Evolutionary conservation across 2,888 invertebrate genomes (phyloP), one percentile per base, ranked within the genome.

Genomic region (Parascotia fuliginaria): DNA sequence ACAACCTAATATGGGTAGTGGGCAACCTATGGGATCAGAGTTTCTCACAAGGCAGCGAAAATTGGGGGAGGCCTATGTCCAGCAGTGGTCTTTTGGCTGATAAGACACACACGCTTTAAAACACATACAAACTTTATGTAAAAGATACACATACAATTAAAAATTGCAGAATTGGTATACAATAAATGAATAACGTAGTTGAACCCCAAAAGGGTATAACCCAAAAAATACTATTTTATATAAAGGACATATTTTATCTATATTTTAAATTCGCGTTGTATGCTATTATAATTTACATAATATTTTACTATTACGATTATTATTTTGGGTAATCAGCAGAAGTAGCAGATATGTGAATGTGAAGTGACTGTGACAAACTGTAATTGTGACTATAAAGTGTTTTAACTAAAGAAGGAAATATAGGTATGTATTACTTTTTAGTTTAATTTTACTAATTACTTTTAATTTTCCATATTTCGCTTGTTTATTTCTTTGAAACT

Each of bases 261-360:
- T 92, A 92, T 60, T 63, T 85, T 1, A 92, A 89, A 71, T 91
- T 92, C 37, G 82, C 85, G 0, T 45, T 87, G 0, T 90, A 90
- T 59, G 91, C 92, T 0, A 33, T 92, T 29, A 73, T 77, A 0
- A 83, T 92, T 24, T 92, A 88, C 57, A 60, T 85, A 0, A 14
- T 90, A 6, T 89, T 91, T 57, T 89, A 88, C 60, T 85, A 84
- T 56, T 91, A 87, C 68, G 91, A 91, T 55, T 84, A 85, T 60
- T 91, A 87, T 74, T 83, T 89, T 62, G 84, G 83, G 15, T 85
- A 73, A 77, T 45, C 31, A 59, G 39, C 40, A 37, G 27, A 44
- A 45, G 13, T 48, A 56, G 68, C 61, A 60, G 79, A 60, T 63
- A 87, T 87, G 88, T 88, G 87, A 87, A 77, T 75, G 54, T 71